Percentiles rank a stretch among this genome's conserved stretches.
These are phyloP conservation scores for Tinamus major DNA, from an alignment of 2,797 vertebrate genomes.

Conservation along the genomic window DNA sequence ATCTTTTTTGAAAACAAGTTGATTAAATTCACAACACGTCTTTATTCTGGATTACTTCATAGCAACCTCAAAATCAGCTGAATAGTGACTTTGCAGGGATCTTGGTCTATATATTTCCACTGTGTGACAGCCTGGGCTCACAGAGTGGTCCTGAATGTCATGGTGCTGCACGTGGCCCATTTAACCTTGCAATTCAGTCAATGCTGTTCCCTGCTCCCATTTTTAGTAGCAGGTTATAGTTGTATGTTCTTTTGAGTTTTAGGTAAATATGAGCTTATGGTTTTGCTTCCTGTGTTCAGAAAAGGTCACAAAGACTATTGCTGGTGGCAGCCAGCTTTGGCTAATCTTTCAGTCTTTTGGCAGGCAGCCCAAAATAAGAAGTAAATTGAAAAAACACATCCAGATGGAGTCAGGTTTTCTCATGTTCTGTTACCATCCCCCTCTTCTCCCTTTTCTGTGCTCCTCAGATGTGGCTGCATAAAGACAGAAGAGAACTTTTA, in stretches of 20 bases:
- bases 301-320: constrained; percentile 58
- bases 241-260: constrained; percentile 41
- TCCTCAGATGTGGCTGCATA: not conserved
- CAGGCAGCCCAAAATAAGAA: constrained; percentile 22
- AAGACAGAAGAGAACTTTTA: not conserved
- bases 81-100: too few relatives aligned
- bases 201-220: constrained; percentile 39
- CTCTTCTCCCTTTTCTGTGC: not conserved
- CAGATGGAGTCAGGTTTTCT: not conserved
- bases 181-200: constrained; percentile 59
- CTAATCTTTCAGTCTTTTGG: constrained; percentile 57
- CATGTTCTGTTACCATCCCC: not conserved
- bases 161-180: constrained; percentile 19
- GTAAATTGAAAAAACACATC: constrained; percentile 41
- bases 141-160: constrained; percentile 47
- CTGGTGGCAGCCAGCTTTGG: constrained; percentile 45
- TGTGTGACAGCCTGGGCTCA: constrained; percentile 46
- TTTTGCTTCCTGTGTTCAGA: constrained; percentile 56
- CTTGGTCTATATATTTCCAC: too few relatives aligned
- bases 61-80: too few relatives aligned
- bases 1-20: too few relatives aligned
- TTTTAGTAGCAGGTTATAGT: constrained; percentile 43
- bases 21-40: too few relatives aligned
- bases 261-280: constrained; percentile 69
- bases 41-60: too few relatives aligned